These are phyloP conservation scores for Gambusia affinis DNA, from an alignment of 2,113 vertebrate genomes.

Conservation along the genomic window DNA sequence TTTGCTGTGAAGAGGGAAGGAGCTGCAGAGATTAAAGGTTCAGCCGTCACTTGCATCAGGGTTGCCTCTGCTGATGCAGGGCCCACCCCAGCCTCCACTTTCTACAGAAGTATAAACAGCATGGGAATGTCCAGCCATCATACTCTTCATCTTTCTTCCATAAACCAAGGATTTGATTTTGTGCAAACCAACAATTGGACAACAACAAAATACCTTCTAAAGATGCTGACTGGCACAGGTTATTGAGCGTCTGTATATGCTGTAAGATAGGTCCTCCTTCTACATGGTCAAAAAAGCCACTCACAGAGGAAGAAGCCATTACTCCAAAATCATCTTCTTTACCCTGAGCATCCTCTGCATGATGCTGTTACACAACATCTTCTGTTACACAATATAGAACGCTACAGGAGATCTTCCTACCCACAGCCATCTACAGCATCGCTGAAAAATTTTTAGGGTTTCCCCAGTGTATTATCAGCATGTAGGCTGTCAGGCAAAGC, in stretches of 20 bases:
- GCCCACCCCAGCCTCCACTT: conserved; percentile 36
- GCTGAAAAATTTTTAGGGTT: no score
- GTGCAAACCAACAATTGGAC: background rate
- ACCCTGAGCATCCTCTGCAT: no score
- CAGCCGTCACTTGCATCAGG: conserved; percentile 52
- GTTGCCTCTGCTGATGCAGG: conserved; percentile 48
- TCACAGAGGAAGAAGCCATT: background rate
- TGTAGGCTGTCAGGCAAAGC: no score
- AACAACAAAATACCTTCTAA: background rate
- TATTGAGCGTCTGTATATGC: no score
- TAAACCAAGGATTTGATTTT: background rate
- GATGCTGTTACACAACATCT: no score
- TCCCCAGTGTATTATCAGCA: no score
- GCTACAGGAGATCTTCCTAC: no score
- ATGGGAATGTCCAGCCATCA: background rate
- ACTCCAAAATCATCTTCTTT: background rate
- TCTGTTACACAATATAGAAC: no score
- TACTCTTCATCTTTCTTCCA: background rate
- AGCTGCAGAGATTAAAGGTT: conserved; percentile 51
- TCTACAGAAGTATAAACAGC: background rate
- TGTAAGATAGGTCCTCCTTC: background rate
- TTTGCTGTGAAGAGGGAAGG: conserved; percentile 42
- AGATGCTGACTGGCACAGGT: background rate
- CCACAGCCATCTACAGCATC: no score
- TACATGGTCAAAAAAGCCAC: background rate